Evolutionary conservation across 2,113 vertebrate species (phyloP).

Genomic region (Solea senegalensis): DNA sequence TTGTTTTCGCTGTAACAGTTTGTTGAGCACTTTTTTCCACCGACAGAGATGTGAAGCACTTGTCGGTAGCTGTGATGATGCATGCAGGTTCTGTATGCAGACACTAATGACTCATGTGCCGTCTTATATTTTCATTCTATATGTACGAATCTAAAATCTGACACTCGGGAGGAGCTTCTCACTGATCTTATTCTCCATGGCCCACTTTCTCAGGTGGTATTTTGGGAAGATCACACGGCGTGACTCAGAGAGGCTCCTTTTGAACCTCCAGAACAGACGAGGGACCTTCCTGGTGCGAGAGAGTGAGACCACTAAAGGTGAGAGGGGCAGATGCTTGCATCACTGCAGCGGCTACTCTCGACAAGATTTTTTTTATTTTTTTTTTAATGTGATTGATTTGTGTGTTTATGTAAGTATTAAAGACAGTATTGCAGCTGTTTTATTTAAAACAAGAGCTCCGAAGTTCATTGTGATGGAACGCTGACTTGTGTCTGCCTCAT

Average conservation of each 20-base stretch:
- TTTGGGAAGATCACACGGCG: slow-evolving; percentile 96
- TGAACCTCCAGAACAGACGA: slow-evolving; percentile 90
- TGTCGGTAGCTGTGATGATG: not conserved
- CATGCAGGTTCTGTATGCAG: not conserved
- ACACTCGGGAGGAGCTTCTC: slow-evolving; percentile 31
- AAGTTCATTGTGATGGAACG: not conserved
- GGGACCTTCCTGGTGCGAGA: slow-evolving; percentile 96
- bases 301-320: slow-evolving; percentile 98
- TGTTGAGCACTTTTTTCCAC: slow-evolving; percentile 7
- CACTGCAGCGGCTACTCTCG: slow-evolving; percentile 21
- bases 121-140: not conserved
- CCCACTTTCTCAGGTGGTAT: slow-evolving; percentile 88
- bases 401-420: too few species aligned
- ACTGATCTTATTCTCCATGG: slow-evolving; percentile 50
- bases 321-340: slow-evolving; percentile 33
- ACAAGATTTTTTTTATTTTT: not conserved
- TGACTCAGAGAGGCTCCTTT: slow-evolving; percentile 92
- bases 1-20: slow-evolving; percentile 49
- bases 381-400: too few species aligned
- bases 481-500: not conserved
- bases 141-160: not conserved
- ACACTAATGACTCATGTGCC: not conserved
- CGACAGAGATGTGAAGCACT: not conserved
- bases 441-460: not conserved
- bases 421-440: not conserved